These are phyloP conservation scores for Bryconaethiops microstoma DNA, from an alignment of 2,797 vertebrate species.

Conservation along the genomic window DNA sequence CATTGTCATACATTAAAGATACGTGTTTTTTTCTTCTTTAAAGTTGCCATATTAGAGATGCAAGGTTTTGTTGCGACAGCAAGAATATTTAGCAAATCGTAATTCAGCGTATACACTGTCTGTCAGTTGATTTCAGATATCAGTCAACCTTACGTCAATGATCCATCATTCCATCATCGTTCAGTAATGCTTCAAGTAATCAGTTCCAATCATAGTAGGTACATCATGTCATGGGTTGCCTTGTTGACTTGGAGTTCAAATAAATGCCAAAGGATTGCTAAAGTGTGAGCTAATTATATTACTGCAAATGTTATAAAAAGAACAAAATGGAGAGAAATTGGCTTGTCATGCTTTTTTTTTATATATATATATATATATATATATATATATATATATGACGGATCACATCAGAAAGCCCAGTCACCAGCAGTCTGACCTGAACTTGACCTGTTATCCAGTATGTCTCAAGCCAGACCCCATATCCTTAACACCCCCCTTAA, in stretches of 20 bases:
- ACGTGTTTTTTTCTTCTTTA: too few relatives aligned
- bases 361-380: too few relatives aligned
- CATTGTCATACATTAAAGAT: too few relatives aligned
- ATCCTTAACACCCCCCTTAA: slow-evolving; percentile 40
- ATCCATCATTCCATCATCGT: too few relatives aligned
- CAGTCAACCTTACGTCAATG: too few relatives aligned
- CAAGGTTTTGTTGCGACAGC: too few relatives aligned
- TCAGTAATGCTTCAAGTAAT: slow-evolving; percentile 9
- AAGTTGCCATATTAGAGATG: too few relatives aligned
- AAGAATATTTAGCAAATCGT: too few relatives aligned
- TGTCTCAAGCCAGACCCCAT: slow-evolving; percentile 17
- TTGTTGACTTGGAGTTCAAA: slow-evolving; percentile 14
- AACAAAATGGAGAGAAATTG: slow-evolving; percentile 15
- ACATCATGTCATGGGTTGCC: slow-evolving; percentile 18
- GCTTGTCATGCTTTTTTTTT: slow-evolving; percentile 9
- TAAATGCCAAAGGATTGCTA: slow-evolving; percentile 20
- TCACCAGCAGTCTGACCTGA: slow-evolving; percentile 2
- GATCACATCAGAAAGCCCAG: slow-evolving; percentile 8
- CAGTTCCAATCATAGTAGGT: slow-evolving; percentile 29
- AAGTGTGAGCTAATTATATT: slow-evolving; percentile 1
- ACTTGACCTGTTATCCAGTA: slow-evolving; percentile 30
- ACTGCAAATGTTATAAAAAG: background rate
- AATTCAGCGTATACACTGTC: too few relatives aligned
- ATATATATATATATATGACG: slow-evolving; percentile 6
- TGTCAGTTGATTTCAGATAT: too few relatives aligned